Evolutionary conservation across 2,888 invertebrate genomes (phyloP).

Genomic region (Mycalesis mineus): DNA sequence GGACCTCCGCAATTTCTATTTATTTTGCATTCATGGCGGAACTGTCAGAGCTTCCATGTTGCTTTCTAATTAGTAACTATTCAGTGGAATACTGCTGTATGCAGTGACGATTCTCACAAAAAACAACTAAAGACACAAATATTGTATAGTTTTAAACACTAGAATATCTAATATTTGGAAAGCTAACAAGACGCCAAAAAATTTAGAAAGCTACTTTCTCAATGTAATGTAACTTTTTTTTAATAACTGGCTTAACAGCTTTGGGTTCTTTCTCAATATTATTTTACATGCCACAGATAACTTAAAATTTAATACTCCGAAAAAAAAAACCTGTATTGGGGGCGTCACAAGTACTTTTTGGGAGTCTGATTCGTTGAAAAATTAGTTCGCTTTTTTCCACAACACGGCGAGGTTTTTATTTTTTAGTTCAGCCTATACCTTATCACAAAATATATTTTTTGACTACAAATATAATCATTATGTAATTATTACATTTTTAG

Average conservation of each 20-base stretch:
- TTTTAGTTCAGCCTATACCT: no score
- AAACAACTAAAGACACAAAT: constrained; percentile 19
- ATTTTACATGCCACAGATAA: constrained; percentile 26
- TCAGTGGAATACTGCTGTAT: constrained; percentile 25
- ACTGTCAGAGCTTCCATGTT: constrained; percentile 80
- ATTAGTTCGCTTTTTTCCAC: no score
- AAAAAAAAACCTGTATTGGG: not conserved
- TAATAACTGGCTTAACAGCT: no score
- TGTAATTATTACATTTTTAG: no score
- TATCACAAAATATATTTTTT: no score
- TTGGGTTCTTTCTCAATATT: no score
- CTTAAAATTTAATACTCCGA: not conserved
- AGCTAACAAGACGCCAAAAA: constrained; percentile 42
- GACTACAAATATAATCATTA: no score
- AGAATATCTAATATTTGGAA: constrained; percentile 34
- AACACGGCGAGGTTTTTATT: no score
- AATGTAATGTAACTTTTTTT: constrained; percentile 39
- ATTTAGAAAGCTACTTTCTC: constrained; percentile 75
- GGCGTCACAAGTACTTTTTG: no score
- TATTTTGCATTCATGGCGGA: constrained; percentile 80
- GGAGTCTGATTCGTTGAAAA: no score
- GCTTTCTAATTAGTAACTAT: constrained; percentile 60
- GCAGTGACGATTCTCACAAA: constrained; percentile 28
- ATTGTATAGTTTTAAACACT: constrained; percentile 16
- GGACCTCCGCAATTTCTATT: constrained; percentile 75